Base-by-base conservation (phyloP, 2,797 vertebrate genomes). In the Perodicticus potto region DNA sequence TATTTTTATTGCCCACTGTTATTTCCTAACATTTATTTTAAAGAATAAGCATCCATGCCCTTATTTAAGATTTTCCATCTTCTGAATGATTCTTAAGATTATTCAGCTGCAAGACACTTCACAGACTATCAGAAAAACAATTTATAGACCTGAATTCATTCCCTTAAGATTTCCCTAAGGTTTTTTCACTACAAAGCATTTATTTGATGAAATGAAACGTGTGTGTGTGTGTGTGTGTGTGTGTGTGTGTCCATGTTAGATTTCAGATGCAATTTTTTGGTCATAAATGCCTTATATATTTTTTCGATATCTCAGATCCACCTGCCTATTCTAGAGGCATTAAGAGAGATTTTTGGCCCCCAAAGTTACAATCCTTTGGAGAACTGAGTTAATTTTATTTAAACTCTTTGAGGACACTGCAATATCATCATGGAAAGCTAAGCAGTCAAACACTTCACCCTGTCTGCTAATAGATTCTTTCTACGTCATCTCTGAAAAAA, bases 11-110 rank as follows among this genome's bases (percentile, higher is more conserved):
- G 61, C 19, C 37, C 63, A 59, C 22, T 93, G 85, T 9, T 80
- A 49, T 97, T 97, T 96, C 12, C 95, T 96, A 96, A 95, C 40
- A 11, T 95, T 80, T 74, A 93, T 93, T 95, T 70, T 86, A 96
- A 92, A 78, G 5, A 83, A 59, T 55, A 92, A 32, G 2, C 3
- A 88, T 85, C 14, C 55, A 70, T 94, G 91, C 4, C 78, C 82
- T 45, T 4, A 89, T 85, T 89, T 94, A 91, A 86, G 40, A 82
- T 78, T 45, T 83, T 91, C 90, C 91, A 86, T 95, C 85, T 94
- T 95, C 76, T 91, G 55, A 96, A 84, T 95, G 78, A 92, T 87
- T 97, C 81, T 72, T 49, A 93, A 89, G 76, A 74, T 89, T 92
- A 78, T 96, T 92, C 78, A 91, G 76, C 43, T 81, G n/a, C 49